These are phyloP conservation scores for Brachionus manjavacas DNA, from an alignment of 1,140 invertebrate genomes.

Conservation along the genomic window DNA sequence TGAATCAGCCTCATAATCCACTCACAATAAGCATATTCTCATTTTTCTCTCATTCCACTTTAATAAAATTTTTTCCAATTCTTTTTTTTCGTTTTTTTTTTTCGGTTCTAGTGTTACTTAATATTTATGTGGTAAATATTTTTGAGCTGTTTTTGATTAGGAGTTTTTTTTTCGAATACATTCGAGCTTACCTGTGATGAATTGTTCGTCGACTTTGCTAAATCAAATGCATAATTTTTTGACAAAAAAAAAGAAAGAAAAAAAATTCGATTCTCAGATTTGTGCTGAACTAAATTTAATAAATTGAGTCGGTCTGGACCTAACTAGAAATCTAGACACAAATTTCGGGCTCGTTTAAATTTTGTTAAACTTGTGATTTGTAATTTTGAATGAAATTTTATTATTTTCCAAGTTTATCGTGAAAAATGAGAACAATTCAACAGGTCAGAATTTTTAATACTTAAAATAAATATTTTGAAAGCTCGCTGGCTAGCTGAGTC, in stretches of 20 bases:
- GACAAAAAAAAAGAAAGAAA: neutral
- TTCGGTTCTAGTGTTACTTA: neutral
- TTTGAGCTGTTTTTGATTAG: neutral
- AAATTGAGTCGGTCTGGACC: neutral
- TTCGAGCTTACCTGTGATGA: neutral
- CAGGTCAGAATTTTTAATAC: slow-evolving; percentile 31
- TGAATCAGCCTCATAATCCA: neutral
- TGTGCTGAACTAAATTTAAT: neutral
- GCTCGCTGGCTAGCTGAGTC: neutral
- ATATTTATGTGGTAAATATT: slow-evolving; percentile 34
- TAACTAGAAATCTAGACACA: neutral
- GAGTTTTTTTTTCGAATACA: neutral
- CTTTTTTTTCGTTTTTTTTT: too few species aligned
- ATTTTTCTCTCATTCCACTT: slow-evolving; percentile 7
- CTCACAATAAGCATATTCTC: neutral
- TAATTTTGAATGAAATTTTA: neutral
- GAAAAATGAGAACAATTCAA: slow-evolving; percentile 7
- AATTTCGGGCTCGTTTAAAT: neutral
- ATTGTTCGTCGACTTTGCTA: neutral
- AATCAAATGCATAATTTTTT: neutral
- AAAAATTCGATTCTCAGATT: neutral
- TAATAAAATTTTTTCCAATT: neutral
- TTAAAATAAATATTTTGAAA: slow-evolving; percentile 27
- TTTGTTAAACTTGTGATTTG: neutral
- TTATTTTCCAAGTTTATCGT: neutral